Conservation (phyloP, 1,140 invertebrate species). For the Drosophila insularis region DNA sequence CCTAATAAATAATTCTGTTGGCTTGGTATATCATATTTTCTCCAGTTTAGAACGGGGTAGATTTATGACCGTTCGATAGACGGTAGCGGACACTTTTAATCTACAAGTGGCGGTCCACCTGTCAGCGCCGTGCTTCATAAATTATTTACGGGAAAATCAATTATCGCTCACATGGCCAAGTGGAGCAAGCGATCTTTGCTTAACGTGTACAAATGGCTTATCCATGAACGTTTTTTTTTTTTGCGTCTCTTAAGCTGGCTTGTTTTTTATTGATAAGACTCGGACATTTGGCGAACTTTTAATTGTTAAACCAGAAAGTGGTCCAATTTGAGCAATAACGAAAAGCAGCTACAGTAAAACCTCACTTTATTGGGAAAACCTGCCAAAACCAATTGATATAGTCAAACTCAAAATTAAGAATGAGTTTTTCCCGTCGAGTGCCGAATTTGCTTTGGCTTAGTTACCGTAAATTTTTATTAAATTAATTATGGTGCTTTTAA, state of each 20-base stretch:
- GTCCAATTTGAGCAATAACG: slow-evolving; percentile 49
- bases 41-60: no score
- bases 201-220: slow-evolving; percentile 29
- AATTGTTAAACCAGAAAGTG: slow-evolving; percentile 52
- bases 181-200: slow-evolving; percentile 42
- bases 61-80: slow-evolving; percentile 58
- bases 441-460: slow-evolving; percentile 6
- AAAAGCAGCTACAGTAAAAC: slow-evolving; percentile 30
- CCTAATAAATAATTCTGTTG: no score
- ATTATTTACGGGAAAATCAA: slow-evolving; percentile 81
- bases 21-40: no score
- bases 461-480: slow-evolving; percentile 58
- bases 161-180: slow-evolving; percentile 66
- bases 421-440: slow-evolving; percentile 25
- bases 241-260: neutral
- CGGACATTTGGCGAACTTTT: slow-evolving; percentile 39
- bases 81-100: slow-evolving; percentile 66
- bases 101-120: slow-evolving; percentile 50
- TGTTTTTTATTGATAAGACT: slow-evolving; percentile 64
- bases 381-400: neutral
- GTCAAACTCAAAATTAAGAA: slow-evolving; percentile 53
- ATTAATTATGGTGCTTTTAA: slow-evolving; percentile 60
- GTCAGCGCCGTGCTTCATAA: slow-evolving; percentile 78
- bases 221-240: slow-evolving; percentile 67
- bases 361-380: no score